A percentile compares a stretch with the other conserved stretches of the same genome.
Evolutionary conservation across 1,140 invertebrate genomes (phyloP).

Genomic region (Hyphantria cunea): DNA sequence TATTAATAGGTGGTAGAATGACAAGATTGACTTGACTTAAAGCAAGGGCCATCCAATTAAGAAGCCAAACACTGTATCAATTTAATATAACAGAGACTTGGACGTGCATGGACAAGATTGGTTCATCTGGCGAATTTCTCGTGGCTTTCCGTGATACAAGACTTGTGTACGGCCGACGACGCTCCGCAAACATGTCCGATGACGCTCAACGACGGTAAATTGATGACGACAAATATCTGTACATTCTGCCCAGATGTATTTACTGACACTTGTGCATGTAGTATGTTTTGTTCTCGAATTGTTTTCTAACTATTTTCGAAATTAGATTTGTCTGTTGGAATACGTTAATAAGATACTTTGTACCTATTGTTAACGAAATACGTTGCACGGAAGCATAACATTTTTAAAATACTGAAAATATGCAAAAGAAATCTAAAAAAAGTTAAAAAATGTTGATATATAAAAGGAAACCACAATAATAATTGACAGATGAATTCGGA

Average conservation of each 20-base stretch:
- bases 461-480: no score
- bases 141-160: conserved; percentile 55
- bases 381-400: no score
- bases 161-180: conserved; percentile 40
- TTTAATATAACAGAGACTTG: conserved; percentile 68
- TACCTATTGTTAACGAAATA: no score
- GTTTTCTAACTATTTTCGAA: no score
- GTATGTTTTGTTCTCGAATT: no score
- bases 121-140: conserved; percentile 64
- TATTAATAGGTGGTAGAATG: no score
- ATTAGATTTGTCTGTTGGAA: no score
- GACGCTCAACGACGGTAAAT: conserved; percentile 37
- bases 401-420: no score
- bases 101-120: conserved; percentile 58
- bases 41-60: conserved; percentile 58
- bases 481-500: no score
- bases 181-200: conserved; percentile 37
- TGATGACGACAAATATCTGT: conserved; percentile 50
- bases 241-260: conserved; percentile 33
- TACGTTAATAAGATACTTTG: no score
- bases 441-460: no score
- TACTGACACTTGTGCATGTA: conserved; percentile 9
- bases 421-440: no score
- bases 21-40: conserved; percentile 11
- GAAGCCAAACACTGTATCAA: conserved; percentile 60